Percentiles rank a stretch among this genome's conserved stretches.
Conservation (phyloP, 2,797 vertebrate genomes). For the Strix occidentalis region DNA sequence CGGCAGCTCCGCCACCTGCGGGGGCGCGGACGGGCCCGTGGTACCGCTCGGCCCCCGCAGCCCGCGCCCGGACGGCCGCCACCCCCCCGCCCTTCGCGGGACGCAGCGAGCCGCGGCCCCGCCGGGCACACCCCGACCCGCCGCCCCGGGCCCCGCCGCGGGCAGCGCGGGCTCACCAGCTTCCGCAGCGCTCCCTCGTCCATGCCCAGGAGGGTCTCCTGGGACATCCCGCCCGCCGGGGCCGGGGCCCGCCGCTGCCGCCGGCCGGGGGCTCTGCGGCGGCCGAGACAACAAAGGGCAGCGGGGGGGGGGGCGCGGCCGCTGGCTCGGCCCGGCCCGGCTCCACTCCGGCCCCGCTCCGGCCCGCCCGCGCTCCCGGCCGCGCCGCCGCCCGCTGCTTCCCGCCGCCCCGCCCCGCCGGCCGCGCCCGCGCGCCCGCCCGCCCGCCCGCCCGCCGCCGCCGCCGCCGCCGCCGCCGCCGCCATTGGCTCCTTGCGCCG, state of each 20-base stretch:
- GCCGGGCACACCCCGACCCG: background rate
- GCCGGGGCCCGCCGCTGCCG: background rate
- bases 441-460: background rate
- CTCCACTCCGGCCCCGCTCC: background rate
- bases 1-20: background rate
- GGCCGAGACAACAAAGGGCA: background rate
- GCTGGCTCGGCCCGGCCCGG: background rate
- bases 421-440: too few species aligned
- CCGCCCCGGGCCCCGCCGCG: background rate
- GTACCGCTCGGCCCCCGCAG: background rate
- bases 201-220: slow-evolving; percentile 28
- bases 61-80: background rate
- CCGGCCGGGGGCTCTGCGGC: background rate
- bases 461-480: too few species aligned
- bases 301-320: too few species aligned
- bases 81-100: background rate
- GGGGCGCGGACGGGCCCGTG: background rate
- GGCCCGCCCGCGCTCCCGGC: background rate
- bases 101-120: background rate
- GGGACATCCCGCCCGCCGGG: background rate
- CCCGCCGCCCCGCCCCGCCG: background rate
- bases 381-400: background rate
- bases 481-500: background rate
- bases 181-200: slow-evolving; percentile 43
- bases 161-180: background rate